These are phyloP conservation scores for Agrochola litura DNA, from an alignment of 2,888 invertebrate species.

Conservation along the genomic window DNA sequence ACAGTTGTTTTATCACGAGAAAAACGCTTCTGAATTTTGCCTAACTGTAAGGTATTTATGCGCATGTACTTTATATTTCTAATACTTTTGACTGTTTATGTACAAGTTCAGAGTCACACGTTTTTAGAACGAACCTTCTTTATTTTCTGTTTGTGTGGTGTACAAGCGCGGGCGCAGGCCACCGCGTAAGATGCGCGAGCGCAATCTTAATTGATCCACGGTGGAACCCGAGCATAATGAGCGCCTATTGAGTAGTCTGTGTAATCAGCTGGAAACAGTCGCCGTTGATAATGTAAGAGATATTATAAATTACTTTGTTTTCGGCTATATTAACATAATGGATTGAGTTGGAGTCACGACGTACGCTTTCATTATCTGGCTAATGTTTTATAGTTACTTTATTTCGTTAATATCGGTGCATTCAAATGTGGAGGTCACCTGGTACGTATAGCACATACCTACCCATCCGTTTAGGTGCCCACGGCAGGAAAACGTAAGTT, in stretches of 20 bases:
- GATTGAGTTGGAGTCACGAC: conserved; percentile 42
- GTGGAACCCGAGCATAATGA: conserved; percentile 48
- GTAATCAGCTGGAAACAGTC: conserved; percentile 37
- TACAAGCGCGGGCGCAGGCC: conserved; percentile 37
- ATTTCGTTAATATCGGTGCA: no score
- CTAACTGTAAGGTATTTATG: not conserved
- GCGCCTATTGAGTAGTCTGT: conserved; percentile 36
- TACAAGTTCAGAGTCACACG: no score
- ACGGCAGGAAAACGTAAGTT: no score
- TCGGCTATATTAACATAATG: conserved; percentile 55
- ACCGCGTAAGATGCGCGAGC: conserved; percentile 57
- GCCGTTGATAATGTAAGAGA: conserved; percentile 28
- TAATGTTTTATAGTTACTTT: conserved; percentile 16
- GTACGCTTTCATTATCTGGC: conserved; percentile 6
- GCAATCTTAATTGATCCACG: conserved; percentile 65
- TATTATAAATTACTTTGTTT: conserved; percentile 53
- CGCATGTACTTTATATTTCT: not conserved
- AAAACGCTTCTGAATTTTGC: not conserved
- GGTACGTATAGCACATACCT: no score
- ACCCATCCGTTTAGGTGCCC: no score
- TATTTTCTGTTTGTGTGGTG: not conserved
- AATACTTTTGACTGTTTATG: not conserved
- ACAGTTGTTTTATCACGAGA: no score
- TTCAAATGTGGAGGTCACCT: no score
- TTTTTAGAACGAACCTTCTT: conserved; percentile 8